These are phyloP conservation scores for Plebejus argus DNA, from an alignment of 2,888 invertebrate species.

Conservation along the genomic window DNA sequence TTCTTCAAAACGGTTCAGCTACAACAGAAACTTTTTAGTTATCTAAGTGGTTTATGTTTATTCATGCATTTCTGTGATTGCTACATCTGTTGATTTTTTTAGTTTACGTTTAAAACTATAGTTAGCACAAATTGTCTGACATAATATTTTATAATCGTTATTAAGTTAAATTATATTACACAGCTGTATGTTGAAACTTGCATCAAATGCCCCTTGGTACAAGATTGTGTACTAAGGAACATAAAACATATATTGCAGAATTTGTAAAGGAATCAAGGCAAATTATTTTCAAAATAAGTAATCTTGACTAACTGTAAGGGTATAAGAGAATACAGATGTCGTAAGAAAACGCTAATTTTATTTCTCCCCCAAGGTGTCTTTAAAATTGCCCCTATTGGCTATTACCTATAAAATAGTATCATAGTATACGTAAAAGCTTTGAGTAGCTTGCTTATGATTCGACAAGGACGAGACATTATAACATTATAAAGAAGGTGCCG, in stretches of 20 bases:
- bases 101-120: conserved; percentile 44
- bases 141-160: conserved; percentile 30
- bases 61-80: conserved; percentile 73
- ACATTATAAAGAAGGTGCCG: no score
- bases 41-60: background rate
- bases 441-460: no score
- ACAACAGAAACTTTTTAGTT: background rate
- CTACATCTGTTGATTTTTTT: conserved; percentile 58
- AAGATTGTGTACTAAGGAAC: background rate
- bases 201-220: background rate
- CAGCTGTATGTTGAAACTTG: background rate
- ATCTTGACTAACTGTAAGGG: conserved; percentile 45
- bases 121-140: conserved; percentile 59
- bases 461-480: no score
- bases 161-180: background rate
- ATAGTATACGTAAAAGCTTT: no score
- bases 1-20: no score
- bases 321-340: conserved; percentile 50
- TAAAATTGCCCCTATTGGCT: no score
- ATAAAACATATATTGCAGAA: background rate
- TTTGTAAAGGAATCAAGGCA: conserved; percentile 33
- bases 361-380: conserved; percentile 34
- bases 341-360: conserved; percentile 42
- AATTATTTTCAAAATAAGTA: conserved; percentile 43
- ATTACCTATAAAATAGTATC: no score